phyloP scores from a whole-genome alignment of 1,140 invertebrate genomes.

The Kradibia gibbosae region DNA sequence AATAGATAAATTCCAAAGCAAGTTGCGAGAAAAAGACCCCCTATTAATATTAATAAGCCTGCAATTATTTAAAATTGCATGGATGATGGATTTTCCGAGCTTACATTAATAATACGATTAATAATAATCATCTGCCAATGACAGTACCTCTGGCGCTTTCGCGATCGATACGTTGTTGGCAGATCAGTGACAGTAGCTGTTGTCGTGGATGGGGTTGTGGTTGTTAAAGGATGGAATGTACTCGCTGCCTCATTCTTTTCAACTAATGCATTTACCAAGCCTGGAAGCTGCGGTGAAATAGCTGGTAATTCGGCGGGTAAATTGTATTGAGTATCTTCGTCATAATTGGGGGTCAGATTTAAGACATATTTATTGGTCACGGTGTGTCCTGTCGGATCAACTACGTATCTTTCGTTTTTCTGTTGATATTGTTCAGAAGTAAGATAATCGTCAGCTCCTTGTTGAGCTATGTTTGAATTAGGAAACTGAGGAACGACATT shows the following conservation, averaged over 20 bases:
- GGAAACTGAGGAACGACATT: constrained; percentile 57
- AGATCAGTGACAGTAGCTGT: constrained; percentile 59
- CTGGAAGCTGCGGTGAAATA: constrained; percentile 74
- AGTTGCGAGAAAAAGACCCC: too few relatives aligned
- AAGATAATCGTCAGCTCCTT: constrained; percentile 49
- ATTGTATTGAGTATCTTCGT: constrained; percentile 63
- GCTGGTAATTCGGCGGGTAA: constrained; percentile 71
- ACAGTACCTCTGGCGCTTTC: constrained; percentile 63
- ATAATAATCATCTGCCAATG: too few relatives aligned
- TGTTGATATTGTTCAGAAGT: constrained; percentile 49
- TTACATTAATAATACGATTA: too few relatives aligned
- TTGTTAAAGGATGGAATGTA: constrained; percentile 46
- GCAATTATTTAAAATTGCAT: too few relatives aligned
- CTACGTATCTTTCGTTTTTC: constrained; percentile 48
- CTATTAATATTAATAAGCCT: too few relatives aligned
- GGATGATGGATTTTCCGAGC: too few relatives aligned
- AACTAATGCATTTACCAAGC: constrained; percentile 76
- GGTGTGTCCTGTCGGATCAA: constrained; percentile 50
- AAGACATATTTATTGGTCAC: constrained; percentile 49
- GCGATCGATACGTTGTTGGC: constrained; percentile 60
- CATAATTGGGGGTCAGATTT: constrained; percentile 53
- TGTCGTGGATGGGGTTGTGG: constrained; percentile 51
- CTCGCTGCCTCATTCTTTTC: constrained; percentile 64
- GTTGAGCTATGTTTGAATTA: constrained; percentile 57
- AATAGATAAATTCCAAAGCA: too few relatives aligned